Evolutionary conservation across 1,140 invertebrate species (phyloP).

Genomic region (Anadara kagoshimensis): DNA sequence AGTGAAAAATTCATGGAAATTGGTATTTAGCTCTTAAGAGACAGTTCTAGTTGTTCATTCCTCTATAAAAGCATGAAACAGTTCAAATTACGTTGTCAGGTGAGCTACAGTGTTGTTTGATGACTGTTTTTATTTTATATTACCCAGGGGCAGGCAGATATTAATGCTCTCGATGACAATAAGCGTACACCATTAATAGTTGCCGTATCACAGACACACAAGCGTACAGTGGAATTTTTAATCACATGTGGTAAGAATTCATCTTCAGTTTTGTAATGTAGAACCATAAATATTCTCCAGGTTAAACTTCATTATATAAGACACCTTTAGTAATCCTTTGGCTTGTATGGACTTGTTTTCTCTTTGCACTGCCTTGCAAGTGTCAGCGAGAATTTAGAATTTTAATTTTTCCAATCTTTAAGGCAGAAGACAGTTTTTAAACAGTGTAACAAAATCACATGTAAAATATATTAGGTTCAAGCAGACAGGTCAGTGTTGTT

Average conservation of each 20-base stretch:
- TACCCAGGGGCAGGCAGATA: slow-evolving; percentile 20
- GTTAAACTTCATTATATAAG: neutral
- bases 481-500: no score
- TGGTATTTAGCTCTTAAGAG: no score
- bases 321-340: neutral
- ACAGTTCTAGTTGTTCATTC: no score
- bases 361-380: neutral
- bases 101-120: neutral
- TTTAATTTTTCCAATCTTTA: no score
- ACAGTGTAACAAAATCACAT: no score
- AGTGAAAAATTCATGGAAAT: no score
- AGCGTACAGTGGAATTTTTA: slow-evolving; percentile 42
- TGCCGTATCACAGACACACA: slow-evolving; percentile 41
- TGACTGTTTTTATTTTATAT: neutral
- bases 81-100: no score
- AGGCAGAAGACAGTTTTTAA: no score
- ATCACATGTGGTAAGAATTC: slow-evolving; percentile 21
- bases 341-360: neutral
- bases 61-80: no score
- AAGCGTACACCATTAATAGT: slow-evolving; percentile 45
- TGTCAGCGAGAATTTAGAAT: neutral
- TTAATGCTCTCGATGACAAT: slow-evolving; percentile 33
- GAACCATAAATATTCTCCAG: neutral
- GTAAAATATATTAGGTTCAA: no score
- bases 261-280: neutral